Conservation (phyloP, 2,888 invertebrate species). For the Spatulosminthurus flaviceps region DNA sequence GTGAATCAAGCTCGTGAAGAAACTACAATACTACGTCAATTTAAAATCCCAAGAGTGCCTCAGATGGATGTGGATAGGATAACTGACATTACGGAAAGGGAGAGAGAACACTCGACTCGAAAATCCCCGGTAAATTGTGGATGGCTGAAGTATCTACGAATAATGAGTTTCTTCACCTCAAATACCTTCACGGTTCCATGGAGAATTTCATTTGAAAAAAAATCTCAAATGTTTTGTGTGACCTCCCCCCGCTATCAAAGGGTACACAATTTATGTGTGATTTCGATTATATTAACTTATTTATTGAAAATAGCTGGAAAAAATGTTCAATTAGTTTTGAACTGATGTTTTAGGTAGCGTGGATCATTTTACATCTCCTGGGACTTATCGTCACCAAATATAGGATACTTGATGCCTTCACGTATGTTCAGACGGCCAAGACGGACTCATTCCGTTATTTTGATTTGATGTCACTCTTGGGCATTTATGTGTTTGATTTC, state of each 20-base stretch:
- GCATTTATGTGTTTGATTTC: conserved; percentile 26
- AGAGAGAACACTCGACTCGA: no score
- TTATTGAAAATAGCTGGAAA: no score
- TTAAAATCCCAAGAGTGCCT: no score
- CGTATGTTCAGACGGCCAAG: conserved; percentile 8
- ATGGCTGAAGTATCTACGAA: not conserved
- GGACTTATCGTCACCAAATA: conserved; percentile 21
- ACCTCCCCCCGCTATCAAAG: not conserved
- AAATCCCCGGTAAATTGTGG: no score
- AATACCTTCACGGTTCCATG: not conserved
- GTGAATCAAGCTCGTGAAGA: no score
- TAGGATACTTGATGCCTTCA: conserved; percentile 4
- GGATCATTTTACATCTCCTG: not conserved
- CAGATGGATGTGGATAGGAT: no score
- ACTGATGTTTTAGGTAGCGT: no score
- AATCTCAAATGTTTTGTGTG: not conserved
- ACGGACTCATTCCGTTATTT: conserved; percentile 18
- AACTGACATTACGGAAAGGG: no score
- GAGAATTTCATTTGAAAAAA: not conserved
- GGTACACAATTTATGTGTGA: no score
- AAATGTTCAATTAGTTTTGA: no score
- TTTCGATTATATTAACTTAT: no score
- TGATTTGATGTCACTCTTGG: not conserved
- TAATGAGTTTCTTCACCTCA: not conserved
- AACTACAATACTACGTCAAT: no score